phyloP scores from a whole-genome alignment of 2,113 vertebrate species.

The Coracopsis vasa region DNA sequence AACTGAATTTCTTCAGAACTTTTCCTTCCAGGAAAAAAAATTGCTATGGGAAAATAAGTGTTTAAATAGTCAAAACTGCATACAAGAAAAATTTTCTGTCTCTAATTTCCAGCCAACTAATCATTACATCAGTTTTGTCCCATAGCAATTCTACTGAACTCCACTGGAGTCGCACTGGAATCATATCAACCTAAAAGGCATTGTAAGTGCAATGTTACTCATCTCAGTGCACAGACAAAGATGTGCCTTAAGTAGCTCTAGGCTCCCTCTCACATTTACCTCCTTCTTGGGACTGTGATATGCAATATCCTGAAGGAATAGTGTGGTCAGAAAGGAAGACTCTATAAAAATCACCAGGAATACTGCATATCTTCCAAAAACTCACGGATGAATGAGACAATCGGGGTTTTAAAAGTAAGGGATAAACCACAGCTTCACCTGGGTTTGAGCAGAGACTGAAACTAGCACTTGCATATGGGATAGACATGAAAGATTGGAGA shows the following conservation, averaged over 20 bases:
- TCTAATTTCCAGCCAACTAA: neutral
- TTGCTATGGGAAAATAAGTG: neutral
- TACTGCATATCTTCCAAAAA: neutral
- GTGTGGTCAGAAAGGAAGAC: neutral
- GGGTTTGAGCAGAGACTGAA: neutral
- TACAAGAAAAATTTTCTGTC: neutral
- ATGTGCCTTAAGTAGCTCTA: neutral
- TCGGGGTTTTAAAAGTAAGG: neutral
- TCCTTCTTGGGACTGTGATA: neutral
- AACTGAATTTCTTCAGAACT: neutral
- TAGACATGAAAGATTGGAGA: neutral
- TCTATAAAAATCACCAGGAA: neutral
- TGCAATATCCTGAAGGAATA: neutral
- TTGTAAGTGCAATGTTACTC: no score
- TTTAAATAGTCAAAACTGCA: neutral
- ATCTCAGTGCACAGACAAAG: neutral
- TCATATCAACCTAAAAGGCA: neutral
- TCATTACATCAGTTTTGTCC: neutral
- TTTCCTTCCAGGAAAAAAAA: neutral
- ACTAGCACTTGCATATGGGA: neutral
- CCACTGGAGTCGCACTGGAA: neutral
- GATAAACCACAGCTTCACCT: neutral
- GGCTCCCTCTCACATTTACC: neutral
- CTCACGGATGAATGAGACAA: neutral
- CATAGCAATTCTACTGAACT: neutral